Evolutionary conservation across 1,140 invertebrate species (phyloP).

Genomic region (Drosophila equinoxialis): DNA sequence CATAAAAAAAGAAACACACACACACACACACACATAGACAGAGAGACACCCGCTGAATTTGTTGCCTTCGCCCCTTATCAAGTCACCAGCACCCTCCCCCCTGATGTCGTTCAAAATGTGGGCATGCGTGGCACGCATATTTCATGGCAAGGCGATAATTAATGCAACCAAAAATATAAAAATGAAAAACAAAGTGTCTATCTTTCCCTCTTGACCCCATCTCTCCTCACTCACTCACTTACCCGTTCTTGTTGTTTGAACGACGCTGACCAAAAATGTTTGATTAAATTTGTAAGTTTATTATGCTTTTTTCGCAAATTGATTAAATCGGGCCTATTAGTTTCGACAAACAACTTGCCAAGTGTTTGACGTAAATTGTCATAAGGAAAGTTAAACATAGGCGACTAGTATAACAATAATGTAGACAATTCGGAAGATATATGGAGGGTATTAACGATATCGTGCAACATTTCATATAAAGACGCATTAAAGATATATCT

Average conservation of each 20-base stretch:
- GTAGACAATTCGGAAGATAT: too few relatives aligned
- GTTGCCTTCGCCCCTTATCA: not conserved
- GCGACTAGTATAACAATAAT: too few relatives aligned
- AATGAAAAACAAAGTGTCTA: conserved; percentile 71
- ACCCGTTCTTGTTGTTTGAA: conserved; percentile 17
- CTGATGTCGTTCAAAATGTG: conserved; percentile 37
- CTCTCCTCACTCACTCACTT: conserved; percentile 44
- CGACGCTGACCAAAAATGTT: conserved; percentile 54
- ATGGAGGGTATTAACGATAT: too few relatives aligned
- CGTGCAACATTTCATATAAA: too few relatives aligned
- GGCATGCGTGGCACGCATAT: conserved; percentile 77
- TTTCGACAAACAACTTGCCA: not conserved
- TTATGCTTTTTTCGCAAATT: conserved; percentile 46
- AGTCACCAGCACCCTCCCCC: not conserved
- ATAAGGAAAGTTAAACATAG: too few relatives aligned
- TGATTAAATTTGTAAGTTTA: conserved; percentile 74
- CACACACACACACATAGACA: conserved; percentile 18
- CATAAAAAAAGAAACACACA: conserved; percentile 48
- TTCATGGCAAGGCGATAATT: conserved; percentile 81
- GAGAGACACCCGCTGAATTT: conserved; percentile 11
- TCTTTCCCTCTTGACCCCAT: conserved; percentile 44
- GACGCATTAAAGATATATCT: too few relatives aligned
- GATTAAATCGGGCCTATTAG: conserved; percentile 20
- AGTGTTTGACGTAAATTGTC: not conserved
- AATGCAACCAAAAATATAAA: conserved; percentile 70